Conservation (phyloP, 2,113 vertebrate species). For the Oreochromis aureus region DNA sequence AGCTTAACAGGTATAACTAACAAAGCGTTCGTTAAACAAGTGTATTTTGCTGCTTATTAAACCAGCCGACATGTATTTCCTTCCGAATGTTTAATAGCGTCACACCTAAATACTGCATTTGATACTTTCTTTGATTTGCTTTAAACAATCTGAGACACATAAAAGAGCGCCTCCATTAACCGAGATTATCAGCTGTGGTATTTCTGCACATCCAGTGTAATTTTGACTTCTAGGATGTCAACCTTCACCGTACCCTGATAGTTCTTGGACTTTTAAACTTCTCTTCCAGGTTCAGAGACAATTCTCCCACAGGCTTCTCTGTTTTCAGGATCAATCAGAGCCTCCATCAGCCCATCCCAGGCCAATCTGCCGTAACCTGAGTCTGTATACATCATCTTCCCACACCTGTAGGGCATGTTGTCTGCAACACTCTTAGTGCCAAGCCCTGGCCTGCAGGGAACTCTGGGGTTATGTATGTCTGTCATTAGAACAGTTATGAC, state of each 20-base stretch:
- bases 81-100: background rate
- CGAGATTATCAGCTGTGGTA: background rate
- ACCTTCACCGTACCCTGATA: constrained; percentile 7
- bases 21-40: background rate
- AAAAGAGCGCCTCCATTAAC: background rate
- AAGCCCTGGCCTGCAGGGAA: background rate
- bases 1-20: background rate
- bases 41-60: background rate
- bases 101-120: background rate
- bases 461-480: constrained; percentile 19
- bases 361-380: constrained; percentile 51
- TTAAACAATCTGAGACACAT: background rate
- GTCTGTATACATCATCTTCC: constrained; percentile 34
- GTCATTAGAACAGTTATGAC: constrained; percentile 47
- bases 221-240: background rate
- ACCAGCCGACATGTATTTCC: background rate
- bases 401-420: constrained; percentile 46
- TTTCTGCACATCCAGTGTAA: background rate
- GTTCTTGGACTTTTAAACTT: constrained; percentile 38
- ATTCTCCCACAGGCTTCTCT: constrained; percentile 54
- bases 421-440: constrained; percentile 30
- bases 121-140: background rate
- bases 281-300: constrained; percentile 55
- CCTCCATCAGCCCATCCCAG: constrained; percentile 42
- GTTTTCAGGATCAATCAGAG: constrained; percentile 61